Evolutionary conservation across 2,888 invertebrate species (phyloP).

Genomic region (Trissoscelio sp.): DNA sequence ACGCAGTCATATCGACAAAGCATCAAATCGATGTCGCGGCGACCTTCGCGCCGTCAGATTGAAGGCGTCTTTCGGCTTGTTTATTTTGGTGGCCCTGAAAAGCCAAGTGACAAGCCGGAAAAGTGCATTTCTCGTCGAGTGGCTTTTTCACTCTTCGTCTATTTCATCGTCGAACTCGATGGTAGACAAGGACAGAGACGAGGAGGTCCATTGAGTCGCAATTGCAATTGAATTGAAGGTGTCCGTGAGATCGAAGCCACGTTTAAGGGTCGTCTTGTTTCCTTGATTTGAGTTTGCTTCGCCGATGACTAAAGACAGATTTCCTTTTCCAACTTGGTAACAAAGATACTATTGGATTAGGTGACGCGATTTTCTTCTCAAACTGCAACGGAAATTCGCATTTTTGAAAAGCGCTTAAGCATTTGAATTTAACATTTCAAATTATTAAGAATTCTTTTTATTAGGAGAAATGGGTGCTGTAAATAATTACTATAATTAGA

Average conservation of each 20-base stretch:
- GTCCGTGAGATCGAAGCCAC: slow-evolving; percentile 69
- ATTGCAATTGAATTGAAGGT: slow-evolving; percentile 78
- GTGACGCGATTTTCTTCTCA: slow-evolving; percentile 6
- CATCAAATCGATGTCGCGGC: slow-evolving; percentile 32
- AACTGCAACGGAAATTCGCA: not conserved
- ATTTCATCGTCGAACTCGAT: slow-evolving; percentile 14
- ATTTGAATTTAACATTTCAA: too few species aligned
- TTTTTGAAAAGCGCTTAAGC: too few species aligned
- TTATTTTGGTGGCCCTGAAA: slow-evolving; percentile 40
- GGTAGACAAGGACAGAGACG: slow-evolving; percentile 6
- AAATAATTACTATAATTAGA: too few species aligned
- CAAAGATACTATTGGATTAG: slow-evolving; percentile 14
- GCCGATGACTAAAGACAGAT: slow-evolving; percentile 31
- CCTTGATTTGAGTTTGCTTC: slow-evolving; percentile 68
- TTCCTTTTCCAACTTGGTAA: slow-evolving; percentile 36
- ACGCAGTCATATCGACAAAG: slow-evolving; percentile 36
- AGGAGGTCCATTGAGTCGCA: slow-evolving; percentile 69
- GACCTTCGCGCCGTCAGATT: slow-evolving; percentile 23
- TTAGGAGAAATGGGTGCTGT: too few species aligned
- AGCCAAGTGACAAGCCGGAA: slow-evolving; percentile 38
- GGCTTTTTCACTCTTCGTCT: slow-evolving; percentile 46
- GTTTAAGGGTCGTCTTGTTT: slow-evolving; percentile 72
- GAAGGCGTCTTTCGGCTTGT: slow-evolving; percentile 34
- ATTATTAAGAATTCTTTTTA: too few species aligned
- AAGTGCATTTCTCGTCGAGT: slow-evolving; percentile 49